phyloP scores from a whole-genome alignment of 1,140 invertebrate species.

The Idris sp. region DNA sequence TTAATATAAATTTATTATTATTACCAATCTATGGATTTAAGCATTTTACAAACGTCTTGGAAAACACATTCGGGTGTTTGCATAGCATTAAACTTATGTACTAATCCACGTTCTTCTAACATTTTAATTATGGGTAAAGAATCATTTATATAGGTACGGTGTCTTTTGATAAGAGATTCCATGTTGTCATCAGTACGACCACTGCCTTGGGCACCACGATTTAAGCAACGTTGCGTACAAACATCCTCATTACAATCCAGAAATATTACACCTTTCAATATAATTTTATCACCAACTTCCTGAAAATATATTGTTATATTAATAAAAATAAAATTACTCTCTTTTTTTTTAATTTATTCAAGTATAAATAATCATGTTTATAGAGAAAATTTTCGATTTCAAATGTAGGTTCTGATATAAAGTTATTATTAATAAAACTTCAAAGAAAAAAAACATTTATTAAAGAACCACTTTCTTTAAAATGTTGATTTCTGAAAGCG shows the following conservation, averaged over 20 bases:
- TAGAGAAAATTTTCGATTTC: no score
- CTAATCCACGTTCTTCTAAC: constrained; percentile 86
- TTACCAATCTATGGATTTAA: constrained; percentile 75
- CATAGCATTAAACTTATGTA: constrained; percentile 88
- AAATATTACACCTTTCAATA: constrained; percentile 93
- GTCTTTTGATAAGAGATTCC: constrained; percentile 93
- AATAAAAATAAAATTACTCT: no score
- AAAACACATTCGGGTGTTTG: constrained; percentile 85
- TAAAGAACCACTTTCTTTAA: no score
- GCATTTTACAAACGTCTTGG: constrained; percentile 77
- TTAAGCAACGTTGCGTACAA: constrained; percentile 90
- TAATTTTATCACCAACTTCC: constrained; percentile 90
- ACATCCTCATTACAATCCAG: constrained; percentile 93
- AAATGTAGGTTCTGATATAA: no score
- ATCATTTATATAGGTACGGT: constrained; percentile 92
- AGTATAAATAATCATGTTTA: no score
- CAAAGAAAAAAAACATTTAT: no score
- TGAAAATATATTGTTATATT: constrained; percentile 63
- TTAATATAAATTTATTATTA: no score
- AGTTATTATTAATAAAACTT: no score
- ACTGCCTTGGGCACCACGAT: constrained; percentile 91
- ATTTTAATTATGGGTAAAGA: constrained; percentile 96
- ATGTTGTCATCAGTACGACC: constrained; percentile 96
- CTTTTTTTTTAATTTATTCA: no score
- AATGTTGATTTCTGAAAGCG: no score